These are phyloP conservation scores for Synanthedon andrenaeformis DNA, from an alignment of 2,888 invertebrate genomes.

Conservation along the genomic window DNA sequence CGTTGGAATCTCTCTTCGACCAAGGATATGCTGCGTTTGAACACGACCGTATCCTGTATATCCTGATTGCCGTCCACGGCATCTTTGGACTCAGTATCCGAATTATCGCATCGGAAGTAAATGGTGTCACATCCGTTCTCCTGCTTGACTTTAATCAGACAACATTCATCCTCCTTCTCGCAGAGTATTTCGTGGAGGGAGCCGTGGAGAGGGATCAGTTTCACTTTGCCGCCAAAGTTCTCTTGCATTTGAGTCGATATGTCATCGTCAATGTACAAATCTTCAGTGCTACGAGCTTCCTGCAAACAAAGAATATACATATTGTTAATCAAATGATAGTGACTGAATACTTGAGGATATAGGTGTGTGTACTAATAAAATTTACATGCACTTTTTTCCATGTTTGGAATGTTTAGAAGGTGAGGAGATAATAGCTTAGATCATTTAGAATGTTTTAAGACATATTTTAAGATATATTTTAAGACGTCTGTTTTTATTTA, in stretches of 20 bases:
- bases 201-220: conserved; percentile 53
- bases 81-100: conserved; percentile 48
- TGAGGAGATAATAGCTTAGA: too few species aligned
- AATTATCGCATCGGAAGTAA: conserved; percentile 52
- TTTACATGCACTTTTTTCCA: too few species aligned
- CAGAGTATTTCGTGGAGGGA: conserved; percentile 61
- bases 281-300: conserved; percentile 69
- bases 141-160: conserved; percentile 56
- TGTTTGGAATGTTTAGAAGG: too few species aligned
- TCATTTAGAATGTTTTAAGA: too few species aligned
- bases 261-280: conserved; percentile 69
- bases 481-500: too few species aligned
- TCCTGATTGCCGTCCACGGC: conserved; percentile 33
- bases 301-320: conserved; percentile 14
- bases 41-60: conserved; percentile 48
- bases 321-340: not conserved
- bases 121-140: conserved; percentile 59
- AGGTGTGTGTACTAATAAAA: too few species aligned
- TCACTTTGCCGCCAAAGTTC: conserved; percentile 53
- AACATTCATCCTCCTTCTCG: conserved; percentile 59
- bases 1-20: conserved; percentile 54
- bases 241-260: conserved; percentile 59
- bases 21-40: conserved; percentile 53
- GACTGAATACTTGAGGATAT: too few species aligned
- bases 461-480: too few species aligned